Conservation (phyloP, 2,113 vertebrate genomes). For the Empidonax traillii region DNA sequence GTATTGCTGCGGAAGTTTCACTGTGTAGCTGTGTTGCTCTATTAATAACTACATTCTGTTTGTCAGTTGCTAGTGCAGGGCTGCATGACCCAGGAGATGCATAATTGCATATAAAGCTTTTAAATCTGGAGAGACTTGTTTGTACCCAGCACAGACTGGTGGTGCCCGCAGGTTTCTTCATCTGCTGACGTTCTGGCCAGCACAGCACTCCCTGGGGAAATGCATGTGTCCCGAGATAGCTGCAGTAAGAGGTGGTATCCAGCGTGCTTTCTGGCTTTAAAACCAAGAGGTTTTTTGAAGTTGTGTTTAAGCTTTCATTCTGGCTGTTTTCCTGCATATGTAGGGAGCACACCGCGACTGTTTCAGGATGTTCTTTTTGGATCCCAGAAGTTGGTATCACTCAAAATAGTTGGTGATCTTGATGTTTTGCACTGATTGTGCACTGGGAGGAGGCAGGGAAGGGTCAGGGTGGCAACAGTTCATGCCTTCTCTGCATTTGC, state of each 20-base stretch:
- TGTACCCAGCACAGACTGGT: neutral
- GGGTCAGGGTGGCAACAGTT: accelerated
- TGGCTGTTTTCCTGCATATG: neutral
- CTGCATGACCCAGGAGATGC: constrained; percentile 36
- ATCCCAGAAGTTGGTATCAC: neutral
- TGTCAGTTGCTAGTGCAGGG: neutral
- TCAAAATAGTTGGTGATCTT: neutral
- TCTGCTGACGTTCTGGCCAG: neutral
- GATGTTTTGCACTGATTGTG: neutral
- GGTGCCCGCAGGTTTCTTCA: neutral
- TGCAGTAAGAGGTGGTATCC: neutral
- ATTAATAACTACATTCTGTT: constrained; percentile 19
- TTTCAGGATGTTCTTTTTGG: neutral
- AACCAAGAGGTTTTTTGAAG: neutral
- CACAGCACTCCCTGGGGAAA: neutral
- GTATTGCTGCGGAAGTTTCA: neutral
- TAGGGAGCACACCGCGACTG: neutral
- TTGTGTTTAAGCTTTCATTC: neutral
- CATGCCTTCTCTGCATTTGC: neutral
- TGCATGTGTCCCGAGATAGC: neutral
- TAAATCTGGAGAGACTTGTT: neutral
- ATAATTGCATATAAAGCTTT: constrained; percentile 40
- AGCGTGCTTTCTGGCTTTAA: neutral
- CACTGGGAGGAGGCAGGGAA: neutral
- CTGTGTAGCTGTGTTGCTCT: constrained; percentile 31